Evolutionary conservation across 2,888 invertebrate genomes (phyloP), one percentile per base, ranked within the genome.

Genomic region (Conchocele bisecta): DNA sequence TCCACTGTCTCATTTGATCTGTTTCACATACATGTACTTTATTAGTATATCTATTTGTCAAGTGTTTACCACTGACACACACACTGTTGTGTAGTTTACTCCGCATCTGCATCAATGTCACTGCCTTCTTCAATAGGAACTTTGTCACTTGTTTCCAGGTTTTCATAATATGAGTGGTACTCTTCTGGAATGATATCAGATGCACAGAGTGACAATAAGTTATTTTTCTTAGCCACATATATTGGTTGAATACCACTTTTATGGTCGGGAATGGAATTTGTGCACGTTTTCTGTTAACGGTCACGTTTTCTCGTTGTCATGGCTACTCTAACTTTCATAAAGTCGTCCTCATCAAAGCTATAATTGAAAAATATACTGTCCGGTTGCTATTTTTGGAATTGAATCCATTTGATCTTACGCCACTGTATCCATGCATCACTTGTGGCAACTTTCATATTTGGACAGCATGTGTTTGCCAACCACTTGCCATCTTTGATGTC

Each of bases 171-270:
- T n/a, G n/a, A n/a, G n/a, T n/a, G 26, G 44, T 41, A 29, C 4
- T 57, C 57, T 6, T 22, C 26, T 3, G 35, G 59, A 15, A 59
- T 46, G 6, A 59, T 20, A 15, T 31, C 39, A 0, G 9, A 17
- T 24, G 15, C 7, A 48, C 48, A 59, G 3, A 48, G 17, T 6
- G 46, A 59, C n/a, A 35, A 9, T 3, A 59, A 20, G 35, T 59
- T 39, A 33, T 9, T 31, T 13, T 59, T 59, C n/a, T 59, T 59
- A 17, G 33, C 48, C 5, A 11, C 37, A 20, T 35, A 48, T 4
- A 59, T 48, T 3, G 46, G 48, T 4, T 48, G 31, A 13, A 29
- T 46, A 13, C 24, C 35, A 2, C 7, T 24, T n/a, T 59, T 48
- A 9, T 24, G 24, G 9, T 0, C 11, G 5, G 3, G n/a, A n/a